phyloP scores from a whole-genome alignment of 2,797 vertebrate species.

The Poecilia wingei region DNA sequence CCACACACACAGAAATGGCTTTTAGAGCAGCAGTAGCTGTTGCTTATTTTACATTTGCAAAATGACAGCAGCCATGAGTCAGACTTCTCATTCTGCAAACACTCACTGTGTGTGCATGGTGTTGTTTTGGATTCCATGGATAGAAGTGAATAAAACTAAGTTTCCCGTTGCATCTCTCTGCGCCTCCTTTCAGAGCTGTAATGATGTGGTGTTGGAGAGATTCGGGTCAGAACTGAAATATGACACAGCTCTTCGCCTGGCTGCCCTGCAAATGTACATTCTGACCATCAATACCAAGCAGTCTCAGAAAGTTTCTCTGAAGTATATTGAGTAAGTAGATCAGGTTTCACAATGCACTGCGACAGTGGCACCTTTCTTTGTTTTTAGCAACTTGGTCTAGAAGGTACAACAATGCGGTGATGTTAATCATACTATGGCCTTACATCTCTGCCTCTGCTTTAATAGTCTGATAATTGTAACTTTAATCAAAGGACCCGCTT shows the following conservation, averaged over 20 bases:
- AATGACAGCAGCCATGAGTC: background rate
- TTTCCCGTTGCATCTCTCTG: constrained; percentile 51
- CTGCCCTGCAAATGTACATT: constrained; percentile 98
- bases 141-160: constrained; percentile 31
- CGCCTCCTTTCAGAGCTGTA: constrained; percentile 89
- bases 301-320: constrained; percentile 97
- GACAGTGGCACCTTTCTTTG: constrained; percentile 5
- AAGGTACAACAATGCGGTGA: background rate
- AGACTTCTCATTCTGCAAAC: background rate
- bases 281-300: constrained; percentile 96
- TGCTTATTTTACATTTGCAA: background rate
- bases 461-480: constrained; percentile 24
- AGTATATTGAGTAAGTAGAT: constrained; percentile 96
- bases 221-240: constrained; percentile 98
- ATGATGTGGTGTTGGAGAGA: constrained; percentile 96
- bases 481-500: constrained; percentile 27
- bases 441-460: constrained; percentile 3
- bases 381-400: constrained; percentile 6
- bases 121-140: constrained; percentile 16
- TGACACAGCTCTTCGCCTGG: constrained; percentile 92
- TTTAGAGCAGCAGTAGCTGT: background rate
- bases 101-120: constrained; percentile 4
- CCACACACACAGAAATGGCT: background rate
- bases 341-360: constrained; percentile 26
- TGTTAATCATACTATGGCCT: constrained; percentile 17